phyloP scores from a whole-genome alignment of 2,113 vertebrate species.

The Sander vitreus region DNA sequence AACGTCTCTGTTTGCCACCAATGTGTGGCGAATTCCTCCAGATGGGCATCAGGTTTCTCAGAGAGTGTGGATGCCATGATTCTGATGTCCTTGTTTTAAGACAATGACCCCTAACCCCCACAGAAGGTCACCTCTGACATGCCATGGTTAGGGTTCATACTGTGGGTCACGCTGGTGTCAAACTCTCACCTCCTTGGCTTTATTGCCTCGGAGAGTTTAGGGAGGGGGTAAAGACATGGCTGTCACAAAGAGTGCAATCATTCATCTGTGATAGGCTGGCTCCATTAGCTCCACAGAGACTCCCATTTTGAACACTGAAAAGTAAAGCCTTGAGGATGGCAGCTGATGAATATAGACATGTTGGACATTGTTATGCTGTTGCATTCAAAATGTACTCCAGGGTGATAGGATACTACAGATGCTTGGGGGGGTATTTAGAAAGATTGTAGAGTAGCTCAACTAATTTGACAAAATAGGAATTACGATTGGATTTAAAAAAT shows the following conservation, averaged over 20 bases:
- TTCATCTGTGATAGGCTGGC: conserved; percentile 63
- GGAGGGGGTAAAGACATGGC: conserved; percentile 43
- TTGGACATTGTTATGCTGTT: conserved; percentile 11
- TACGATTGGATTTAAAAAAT: neutral
- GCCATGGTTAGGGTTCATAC: conserved; percentile 50
- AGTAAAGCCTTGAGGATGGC: conserved; percentile 33
- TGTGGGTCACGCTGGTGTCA: conserved; percentile 64
- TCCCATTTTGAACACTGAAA: conserved; percentile 45
- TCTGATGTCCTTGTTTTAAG: conserved; percentile 74
- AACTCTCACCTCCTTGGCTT: conserved; percentile 70
- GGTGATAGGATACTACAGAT: neutral
- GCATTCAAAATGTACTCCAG: conserved; percentile 11
- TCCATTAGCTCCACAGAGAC: conserved; percentile 49
- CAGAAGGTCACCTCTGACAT: conserved; percentile 78
- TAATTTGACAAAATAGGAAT: neutral
- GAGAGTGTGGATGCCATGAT: conserved; percentile 35
- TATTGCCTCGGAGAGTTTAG: conserved; percentile 59
- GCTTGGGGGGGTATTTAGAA: neutral
- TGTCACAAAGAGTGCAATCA: conserved; percentile 71
- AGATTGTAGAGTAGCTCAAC: neutral
- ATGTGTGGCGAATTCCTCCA: conserved; percentile 56
- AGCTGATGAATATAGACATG: conserved; percentile 55
- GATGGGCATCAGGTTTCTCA: conserved; percentile 71
- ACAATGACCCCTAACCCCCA: conserved; percentile 75
- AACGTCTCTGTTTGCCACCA: neutral